phyloP scores from a whole-genome alignment of 2,888 invertebrate genomes.

The Metellina segmentata region DNA sequence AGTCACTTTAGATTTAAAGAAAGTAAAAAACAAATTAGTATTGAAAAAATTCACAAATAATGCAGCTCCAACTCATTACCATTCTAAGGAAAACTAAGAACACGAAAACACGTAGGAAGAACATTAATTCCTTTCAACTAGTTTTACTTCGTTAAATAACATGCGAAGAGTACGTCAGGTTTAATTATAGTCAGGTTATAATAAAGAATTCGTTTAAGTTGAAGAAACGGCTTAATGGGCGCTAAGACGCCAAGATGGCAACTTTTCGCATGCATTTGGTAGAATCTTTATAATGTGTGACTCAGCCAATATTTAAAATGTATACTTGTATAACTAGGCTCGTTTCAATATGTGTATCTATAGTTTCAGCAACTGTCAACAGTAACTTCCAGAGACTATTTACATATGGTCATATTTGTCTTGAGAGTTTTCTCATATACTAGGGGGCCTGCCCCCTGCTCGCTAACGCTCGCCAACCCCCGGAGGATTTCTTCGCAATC shows the following conservation, averaged over 20 bases:
- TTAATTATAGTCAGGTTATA: neutral
- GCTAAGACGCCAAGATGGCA: constrained; percentile 13
- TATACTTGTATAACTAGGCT: constrained; percentile 27
- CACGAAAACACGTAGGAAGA: neutral
- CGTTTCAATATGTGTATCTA: neutral
- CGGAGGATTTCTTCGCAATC: no score
- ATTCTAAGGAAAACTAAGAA: constrained; percentile 19
- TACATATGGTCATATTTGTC: no score
- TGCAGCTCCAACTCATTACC: constrained; percentile 1
- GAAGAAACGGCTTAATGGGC: neutral
- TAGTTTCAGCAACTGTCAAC: no score
- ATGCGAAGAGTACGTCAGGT: constrained; percentile 9
- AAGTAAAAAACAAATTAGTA: no score
- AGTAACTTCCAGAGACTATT: no score
- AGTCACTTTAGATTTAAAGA: no score
- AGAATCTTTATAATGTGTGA: neutral
- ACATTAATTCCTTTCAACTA: neutral
- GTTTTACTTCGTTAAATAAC: neutral
- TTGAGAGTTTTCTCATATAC: no score
- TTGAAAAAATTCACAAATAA: neutral
- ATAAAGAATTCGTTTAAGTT: neutral
- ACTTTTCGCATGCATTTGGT: neutral
- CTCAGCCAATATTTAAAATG: constrained; percentile 30
- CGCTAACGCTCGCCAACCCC: no score
- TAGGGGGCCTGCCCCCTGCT: no score